These are phyloP conservation scores for Anorthoa munda DNA, from an alignment of 2,888 invertebrate genomes.

Conservation along the genomic window DNA sequence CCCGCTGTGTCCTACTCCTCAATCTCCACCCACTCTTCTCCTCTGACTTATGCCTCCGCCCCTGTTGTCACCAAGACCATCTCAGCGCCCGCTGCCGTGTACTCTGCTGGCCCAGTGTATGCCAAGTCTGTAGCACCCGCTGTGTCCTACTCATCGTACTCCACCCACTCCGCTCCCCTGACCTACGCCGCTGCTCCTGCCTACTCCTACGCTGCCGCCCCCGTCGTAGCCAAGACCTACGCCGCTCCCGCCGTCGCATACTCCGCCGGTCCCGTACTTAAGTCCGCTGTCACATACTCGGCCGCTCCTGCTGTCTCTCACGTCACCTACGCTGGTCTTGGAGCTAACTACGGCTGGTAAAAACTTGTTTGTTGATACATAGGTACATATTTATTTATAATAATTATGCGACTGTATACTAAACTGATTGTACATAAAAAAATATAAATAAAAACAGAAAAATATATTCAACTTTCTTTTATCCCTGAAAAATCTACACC, in stretches of 20 bases:
- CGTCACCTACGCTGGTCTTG: constrained; percentile 88
- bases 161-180: constrained; percentile 61
- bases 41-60: constrained; percentile 73
- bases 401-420: constrained; percentile 33
- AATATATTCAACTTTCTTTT: neutral
- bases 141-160: constrained; percentile 79
- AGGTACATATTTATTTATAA: constrained; percentile 38
- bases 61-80: constrained; percentile 41
- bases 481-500: no score
- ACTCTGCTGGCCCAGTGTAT: constrained; percentile 73
- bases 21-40: constrained; percentile 60
- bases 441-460: constrained; percentile 43
- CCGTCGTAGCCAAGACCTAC: constrained; percentile 78
- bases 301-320: constrained; percentile 79
- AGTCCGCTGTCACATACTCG: constrained; percentile 85
- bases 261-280: constrained; percentile 67
- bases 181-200: constrained; percentile 72
- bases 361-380: constrained; percentile 60
- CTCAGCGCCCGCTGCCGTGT: constrained; percentile 59
- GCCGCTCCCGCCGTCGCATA: constrained; percentile 76
- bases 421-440: constrained; percentile 36
- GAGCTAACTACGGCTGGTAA: constrained; percentile 83
- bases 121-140: constrained; percentile 80
- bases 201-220: constrained; percentile 73
- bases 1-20: constrained; percentile 75